Base-by-base conservation (phyloP, 2,888 invertebrate species). In the Saturnia japonica region DNA sequence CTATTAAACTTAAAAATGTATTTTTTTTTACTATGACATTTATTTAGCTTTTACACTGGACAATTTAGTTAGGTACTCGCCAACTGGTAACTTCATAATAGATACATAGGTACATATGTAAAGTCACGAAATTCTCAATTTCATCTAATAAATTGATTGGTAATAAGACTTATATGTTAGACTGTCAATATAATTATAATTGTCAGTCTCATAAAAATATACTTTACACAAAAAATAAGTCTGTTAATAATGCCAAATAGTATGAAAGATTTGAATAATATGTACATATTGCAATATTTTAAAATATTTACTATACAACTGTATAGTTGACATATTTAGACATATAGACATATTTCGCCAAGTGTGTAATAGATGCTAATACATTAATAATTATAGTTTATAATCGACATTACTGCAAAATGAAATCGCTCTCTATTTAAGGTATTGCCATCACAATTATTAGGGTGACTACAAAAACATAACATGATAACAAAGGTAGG, bases 241-340 rank as follows among this genome's bases (percentile, higher is more conserved):
- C 71, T 71, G 71, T 68, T 71, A 68, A 71, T 71, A 71, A 71
- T 71, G 71, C 71, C 71, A 71, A 71, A 71, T 71, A 68, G 51
- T 51, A 66, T 40, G 51, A 64, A 47, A 54, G 54, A 16, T 70
- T 67, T 64, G 6, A 40, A 51, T 28, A 60, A 28, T 60, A 60
- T 8, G 0, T 54, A 70, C n/a, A n/a, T n/a, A n/a, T n/a, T 11
- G 64, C 47, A 51, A 70, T 51, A 42, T 51, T 66, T 67, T 51
- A n/a, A 34, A 54, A 66, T 70, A 16, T 47, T 69, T 69, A 40
- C 25, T 54, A 28, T n/a, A n/a, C n/a, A n/a, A n/a, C n/a, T n/a
- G n/a, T n/a, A n/a, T n/a, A n/a, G n/a, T n/a, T n/a, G n/a, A n/a
- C n/a, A n/a, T n/a, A n/a, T n/a, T n/a, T n/a, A n/a, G n/a, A n/a